These are phyloP conservation scores for Invenusta paracnida DNA, from an alignment of 2,888 invertebrate genomes.

Conservation along the genomic window DNA sequence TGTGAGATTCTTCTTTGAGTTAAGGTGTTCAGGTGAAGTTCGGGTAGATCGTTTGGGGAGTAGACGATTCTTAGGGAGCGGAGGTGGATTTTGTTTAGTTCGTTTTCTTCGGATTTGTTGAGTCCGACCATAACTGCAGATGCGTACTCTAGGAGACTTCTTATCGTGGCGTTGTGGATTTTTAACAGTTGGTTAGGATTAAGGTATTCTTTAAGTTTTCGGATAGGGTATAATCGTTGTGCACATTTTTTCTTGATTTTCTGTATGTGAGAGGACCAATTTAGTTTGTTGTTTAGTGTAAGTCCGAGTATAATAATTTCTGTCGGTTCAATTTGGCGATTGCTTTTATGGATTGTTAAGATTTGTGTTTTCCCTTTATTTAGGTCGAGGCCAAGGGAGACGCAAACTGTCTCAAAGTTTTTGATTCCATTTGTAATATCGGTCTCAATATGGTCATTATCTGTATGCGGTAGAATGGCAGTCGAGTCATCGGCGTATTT, in stretches of 20 bases:
- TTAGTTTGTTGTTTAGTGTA: neutral
- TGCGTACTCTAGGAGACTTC: neutral
- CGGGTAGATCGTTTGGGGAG: neutral
- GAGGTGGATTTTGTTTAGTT: neutral
- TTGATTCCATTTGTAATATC: neutral
- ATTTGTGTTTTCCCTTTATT: neutral
- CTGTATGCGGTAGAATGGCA: neutral
- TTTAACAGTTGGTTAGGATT: neutral
- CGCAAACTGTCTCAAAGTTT: neutral
- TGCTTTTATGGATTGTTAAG: neutral
- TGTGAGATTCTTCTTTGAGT: no score
- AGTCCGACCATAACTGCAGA: neutral
- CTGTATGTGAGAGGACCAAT: neutral
- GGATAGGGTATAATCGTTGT: neutral
- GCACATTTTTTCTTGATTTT: neutral
- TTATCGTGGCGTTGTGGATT: neutral
- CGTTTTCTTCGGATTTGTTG: neutral
- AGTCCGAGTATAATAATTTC: neutral
- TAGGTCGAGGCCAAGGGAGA: neutral
- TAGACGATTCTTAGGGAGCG: neutral
- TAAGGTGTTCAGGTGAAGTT: neutral
- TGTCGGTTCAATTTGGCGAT: neutral
- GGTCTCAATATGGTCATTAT: neutral
- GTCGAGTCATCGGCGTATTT: neutral
- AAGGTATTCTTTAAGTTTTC: neutral